Percentiles rank a stretch among this genome's conserved stretches.
Evolutionary conservation across 2,797 vertebrate genomes (phyloP).

Genomic region (Peromyscus aztecus): DNA sequence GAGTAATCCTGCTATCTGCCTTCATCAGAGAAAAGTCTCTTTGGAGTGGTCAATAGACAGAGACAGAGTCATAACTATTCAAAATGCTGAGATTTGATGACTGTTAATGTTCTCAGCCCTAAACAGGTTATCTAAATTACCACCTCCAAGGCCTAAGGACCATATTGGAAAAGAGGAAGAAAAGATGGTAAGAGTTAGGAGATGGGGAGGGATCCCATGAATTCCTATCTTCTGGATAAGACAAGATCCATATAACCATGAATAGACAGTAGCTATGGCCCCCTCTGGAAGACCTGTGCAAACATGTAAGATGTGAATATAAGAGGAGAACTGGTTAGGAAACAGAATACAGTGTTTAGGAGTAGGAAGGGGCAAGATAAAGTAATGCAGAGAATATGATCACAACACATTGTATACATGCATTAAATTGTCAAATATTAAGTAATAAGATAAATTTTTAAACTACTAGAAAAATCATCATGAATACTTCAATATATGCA

Average conservation of each 20-base stretch:
- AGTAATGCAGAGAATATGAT: not conserved
- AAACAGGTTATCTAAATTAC: not conserved
- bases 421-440: not conserved
- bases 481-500: not conserved
- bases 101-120: not conserved
- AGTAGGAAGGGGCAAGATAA: not conserved
- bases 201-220: not conserved
- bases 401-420: not conserved
- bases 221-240: not conserved
- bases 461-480: not conserved
- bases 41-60: not conserved
- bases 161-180: not conserved
- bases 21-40: not conserved
- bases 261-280: not conserved
- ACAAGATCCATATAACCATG: not conserved
- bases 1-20: not conserved
- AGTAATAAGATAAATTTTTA: not conserved
- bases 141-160: not conserved
- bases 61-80: not conserved
- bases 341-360: not conserved
- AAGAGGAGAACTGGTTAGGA: not conserved
- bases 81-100: not conserved
- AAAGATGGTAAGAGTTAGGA: not conserved
- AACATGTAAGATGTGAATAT: not conserved
- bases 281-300: not conserved